Evolutionary conservation across 2,797 vertebrate genomes (phyloP).

Genomic region (Agapornis canus): DNA sequence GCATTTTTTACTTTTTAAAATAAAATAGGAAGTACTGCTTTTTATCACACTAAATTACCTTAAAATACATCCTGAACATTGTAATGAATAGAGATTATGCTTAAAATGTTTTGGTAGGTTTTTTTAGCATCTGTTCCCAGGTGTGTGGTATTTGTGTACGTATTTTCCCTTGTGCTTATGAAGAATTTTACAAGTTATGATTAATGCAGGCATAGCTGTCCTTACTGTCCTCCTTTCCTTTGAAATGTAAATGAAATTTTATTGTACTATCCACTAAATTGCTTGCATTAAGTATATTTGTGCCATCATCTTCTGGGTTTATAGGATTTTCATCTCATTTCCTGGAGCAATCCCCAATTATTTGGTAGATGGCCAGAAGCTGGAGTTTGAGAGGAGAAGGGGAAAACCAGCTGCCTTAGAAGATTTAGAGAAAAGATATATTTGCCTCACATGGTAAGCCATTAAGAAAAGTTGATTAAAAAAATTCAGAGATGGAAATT

Average conservation of each 20-base stretch:
- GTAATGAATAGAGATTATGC: neutral
- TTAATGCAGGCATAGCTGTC: neutral
- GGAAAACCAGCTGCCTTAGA: neutral
- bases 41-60: neutral
- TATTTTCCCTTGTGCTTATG: neutral
- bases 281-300: neutral
- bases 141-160: neutral
- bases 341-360: neutral
- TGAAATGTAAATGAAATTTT: neutral
- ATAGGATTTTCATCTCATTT: neutral
- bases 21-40: neutral
- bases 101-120: neutral
- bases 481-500: neutral
- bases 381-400: neutral
- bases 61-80: neutral
- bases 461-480: neutral
- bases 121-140: neutral
- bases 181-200: neutral
- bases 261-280: neutral
- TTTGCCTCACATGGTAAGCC: neutral
- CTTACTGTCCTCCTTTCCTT: neutral
- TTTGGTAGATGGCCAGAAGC: neutral
- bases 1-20: neutral
- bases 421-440: neutral
- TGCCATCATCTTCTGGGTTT: neutral